Percentiles rank a stretch among this genome's conserved stretches.
Evolutionary conservation across 2,888 invertebrate species (phyloP).

Genomic region (Hemithea aestivaria): DNA sequence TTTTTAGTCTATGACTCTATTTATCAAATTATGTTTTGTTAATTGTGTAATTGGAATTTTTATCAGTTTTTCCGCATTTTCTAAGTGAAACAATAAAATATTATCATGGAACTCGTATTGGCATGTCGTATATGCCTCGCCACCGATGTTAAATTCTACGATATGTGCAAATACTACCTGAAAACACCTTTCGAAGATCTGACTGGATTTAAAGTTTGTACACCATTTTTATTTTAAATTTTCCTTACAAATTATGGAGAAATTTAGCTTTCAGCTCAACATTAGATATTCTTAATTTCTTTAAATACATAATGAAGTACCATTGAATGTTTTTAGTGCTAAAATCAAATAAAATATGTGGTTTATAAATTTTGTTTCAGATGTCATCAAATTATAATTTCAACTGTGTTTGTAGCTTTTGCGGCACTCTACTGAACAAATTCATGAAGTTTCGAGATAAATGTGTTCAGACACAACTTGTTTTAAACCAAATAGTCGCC

Average conservation of each 20-base stretch:
- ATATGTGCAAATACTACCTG: constrained; percentile 44
- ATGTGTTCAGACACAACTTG: constrained; percentile 33
- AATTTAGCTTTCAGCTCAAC: no score
- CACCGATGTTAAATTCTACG: constrained; percentile 48
- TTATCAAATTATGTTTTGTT: no score
- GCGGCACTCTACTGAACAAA: constrained; percentile 40
- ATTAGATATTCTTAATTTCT: no score
- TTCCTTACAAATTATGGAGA: not conserved
- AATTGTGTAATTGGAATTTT: no score
- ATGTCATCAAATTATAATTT: constrained; percentile 34
- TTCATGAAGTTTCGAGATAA: constrained; percentile 38
- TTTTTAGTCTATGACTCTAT: no score
- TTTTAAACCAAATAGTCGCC: constrained; percentile 5
- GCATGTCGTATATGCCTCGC: constrained; percentile 49
- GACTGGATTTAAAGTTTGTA: constrained; percentile 43
- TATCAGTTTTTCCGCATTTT: not conserved
- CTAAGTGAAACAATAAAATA: constrained; percentile 2
- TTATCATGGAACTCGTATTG: constrained; percentile 39
- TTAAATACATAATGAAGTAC: no score
- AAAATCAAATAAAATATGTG: no score
- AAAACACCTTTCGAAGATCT: constrained; percentile 43
- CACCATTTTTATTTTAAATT: not conserved
- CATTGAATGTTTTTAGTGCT: no score
- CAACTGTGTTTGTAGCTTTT: constrained; percentile 44
- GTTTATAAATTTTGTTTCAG: constrained; percentile 26